Conservation (phyloP, 2,888 invertebrate genomes). For the Tortrix viridana region DNA sequence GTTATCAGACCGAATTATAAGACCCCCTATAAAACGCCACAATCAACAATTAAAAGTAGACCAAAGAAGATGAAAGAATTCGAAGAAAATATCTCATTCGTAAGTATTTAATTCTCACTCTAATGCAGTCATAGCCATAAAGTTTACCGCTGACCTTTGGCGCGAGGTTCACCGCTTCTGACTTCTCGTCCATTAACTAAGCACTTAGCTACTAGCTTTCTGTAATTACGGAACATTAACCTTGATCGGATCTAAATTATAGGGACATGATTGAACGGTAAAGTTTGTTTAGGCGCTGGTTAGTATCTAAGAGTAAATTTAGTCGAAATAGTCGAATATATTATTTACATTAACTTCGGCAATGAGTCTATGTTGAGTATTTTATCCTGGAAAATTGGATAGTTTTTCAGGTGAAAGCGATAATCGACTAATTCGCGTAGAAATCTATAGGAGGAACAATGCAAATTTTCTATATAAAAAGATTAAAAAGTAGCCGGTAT, state of each 20-base stretch:
- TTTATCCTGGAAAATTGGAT: too few relatives aligned
- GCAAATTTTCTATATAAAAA: too few relatives aligned
- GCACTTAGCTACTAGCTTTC: conserved; percentile 9
- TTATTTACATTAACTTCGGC: too few relatives aligned
- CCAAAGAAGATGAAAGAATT: too few relatives aligned
- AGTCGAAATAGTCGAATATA: background rate
- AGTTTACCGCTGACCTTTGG: conserved; percentile 14
- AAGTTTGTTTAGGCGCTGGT: conserved; percentile 7
- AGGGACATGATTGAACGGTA: background rate
- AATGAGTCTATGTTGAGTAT: too few relatives aligned
- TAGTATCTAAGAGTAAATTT: background rate
- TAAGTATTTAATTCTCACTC: background rate
- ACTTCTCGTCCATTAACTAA: conserved; percentile 2
- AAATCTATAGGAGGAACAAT: too few relatives aligned
- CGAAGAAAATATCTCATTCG: background rate
- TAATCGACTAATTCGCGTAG: too few relatives aligned
- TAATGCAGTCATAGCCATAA: background rate
- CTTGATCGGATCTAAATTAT: conserved; percentile 29
- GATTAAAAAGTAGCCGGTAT: too few relatives aligned
- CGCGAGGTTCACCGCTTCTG: conserved; percentile 5
- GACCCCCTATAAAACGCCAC: too few relatives aligned
- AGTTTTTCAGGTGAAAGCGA: too few relatives aligned
- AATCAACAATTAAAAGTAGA: background rate
- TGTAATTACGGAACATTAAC: conserved; percentile 20
- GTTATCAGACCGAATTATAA: too few relatives aligned